Percentiles rank a stretch among this genome's conserved stretches.
Conservation (phyloP, 2,113 vertebrate genomes). For the Cheirogaleus medius region DNA sequence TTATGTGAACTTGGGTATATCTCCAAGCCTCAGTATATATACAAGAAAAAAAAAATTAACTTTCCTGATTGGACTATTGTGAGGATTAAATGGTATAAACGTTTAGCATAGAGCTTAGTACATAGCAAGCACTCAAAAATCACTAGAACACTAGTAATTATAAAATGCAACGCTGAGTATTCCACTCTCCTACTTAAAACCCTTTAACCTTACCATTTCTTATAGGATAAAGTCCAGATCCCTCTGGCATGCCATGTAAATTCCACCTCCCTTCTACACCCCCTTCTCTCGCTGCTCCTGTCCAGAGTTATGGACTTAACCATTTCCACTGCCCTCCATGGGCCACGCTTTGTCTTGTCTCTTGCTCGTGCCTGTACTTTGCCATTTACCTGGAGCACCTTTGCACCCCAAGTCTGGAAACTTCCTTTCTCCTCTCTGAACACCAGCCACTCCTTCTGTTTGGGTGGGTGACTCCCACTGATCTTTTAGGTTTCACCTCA, state of each 20-base stretch:
- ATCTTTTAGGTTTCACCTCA: not conserved
- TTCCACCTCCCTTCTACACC: too few species aligned
- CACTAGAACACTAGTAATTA: rapidly evolving
- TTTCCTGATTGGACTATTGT: not conserved
- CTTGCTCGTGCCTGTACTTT: rapidly evolving
- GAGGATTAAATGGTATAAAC: not conserved
- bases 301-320: not conserved
- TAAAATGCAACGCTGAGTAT: not conserved
- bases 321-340: not conserved
- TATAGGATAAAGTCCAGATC: not conserved
- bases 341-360: too few species aligned
- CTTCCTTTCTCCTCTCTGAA: not conserved
- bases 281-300: not conserved
- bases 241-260: not conserved
- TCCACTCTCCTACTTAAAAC: not conserved
- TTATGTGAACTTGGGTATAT: not conserved
- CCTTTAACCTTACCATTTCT: not conserved
- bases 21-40: not conserved
- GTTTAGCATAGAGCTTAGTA: not conserved
- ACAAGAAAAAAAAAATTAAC: not conserved
- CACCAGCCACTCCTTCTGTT: not conserved
- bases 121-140: not conserved
- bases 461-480: not conserved
- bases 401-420: not conserved
- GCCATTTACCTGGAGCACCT: not conserved